A percentile compares a stretch with the other conserved stretches of the same genome.
These are phyloP conservation scores for Scaptomyza pallida DNA, from an alignment of 1,140 invertebrate species.

Conservation along the genomic window DNA sequence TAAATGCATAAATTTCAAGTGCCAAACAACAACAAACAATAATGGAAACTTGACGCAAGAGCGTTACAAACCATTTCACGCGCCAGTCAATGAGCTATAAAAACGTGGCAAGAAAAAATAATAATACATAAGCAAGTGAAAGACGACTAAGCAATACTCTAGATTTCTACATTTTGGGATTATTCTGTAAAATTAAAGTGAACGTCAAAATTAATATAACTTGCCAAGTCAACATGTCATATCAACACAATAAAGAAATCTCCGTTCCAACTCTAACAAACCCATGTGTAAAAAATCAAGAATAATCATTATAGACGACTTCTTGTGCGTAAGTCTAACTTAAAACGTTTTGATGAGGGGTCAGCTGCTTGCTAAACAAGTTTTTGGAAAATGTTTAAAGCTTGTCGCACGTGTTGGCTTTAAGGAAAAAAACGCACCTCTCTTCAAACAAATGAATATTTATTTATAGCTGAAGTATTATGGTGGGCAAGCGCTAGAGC, in stretches of 20 bases:
- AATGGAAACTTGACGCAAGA: neutral
- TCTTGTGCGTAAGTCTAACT: too few species aligned
- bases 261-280: too few species aligned
- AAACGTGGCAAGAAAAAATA: slow-evolving; percentile 64
- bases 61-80: slow-evolving; percentile 66
- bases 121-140: slow-evolving; percentile 31
- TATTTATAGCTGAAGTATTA: neutral
- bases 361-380: slow-evolving; percentile 39
- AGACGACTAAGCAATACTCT: slow-evolving; percentile 4
- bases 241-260: too few species aligned
- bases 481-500: neutral
- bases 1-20: slow-evolving; percentile 78
- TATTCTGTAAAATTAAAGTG: too few species aligned
- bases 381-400: slow-evolving; percentile 8
- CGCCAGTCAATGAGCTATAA: slow-evolving; percentile 71
- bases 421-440: neutral
- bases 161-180: neutral
- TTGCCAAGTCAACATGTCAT: too few species aligned
- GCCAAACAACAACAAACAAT: slow-evolving; percentile 48
- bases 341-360: too few species aligned
- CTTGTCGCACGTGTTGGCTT: neutral
- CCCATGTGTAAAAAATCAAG: too few species aligned
- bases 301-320: too few species aligned
- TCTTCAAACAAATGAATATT: neutral
- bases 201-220: too few species aligned